These are phyloP conservation scores for Equus przewalskii DNA, from an alignment of 2,113 vertebrate genomes.

Conservation along the genomic window DNA sequence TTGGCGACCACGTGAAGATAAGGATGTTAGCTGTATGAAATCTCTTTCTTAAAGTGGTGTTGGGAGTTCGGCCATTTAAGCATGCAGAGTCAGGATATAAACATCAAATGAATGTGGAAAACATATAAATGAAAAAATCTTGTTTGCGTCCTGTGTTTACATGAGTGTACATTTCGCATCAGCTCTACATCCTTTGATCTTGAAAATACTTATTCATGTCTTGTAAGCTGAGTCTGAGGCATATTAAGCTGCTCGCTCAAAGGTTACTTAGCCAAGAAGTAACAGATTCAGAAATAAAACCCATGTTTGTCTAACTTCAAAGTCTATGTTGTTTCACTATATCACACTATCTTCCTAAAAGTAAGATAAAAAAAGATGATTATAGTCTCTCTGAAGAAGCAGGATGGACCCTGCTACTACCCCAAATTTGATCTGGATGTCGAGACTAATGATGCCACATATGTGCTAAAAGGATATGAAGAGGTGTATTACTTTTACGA, in stretches of 20 bases:
- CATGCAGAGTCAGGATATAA: background rate
- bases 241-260: background rate
- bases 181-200: background rate
- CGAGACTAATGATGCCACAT: background rate
- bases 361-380: background rate
- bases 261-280: background rate
- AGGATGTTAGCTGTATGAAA: background rate
- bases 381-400: background rate
- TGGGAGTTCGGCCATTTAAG: background rate
- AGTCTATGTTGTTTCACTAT: background rate
- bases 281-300: background rate
- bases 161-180: background rate
- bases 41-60: background rate
- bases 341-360: background rate
- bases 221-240: background rate
- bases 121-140: background rate
- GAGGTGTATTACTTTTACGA: background rate
- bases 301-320: background rate
- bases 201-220: background rate
- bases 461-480: background rate
- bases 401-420: background rate
- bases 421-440: background rate
- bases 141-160: background rate
- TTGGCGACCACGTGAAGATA: background rate
- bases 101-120: background rate